phyloP scores from a whole-genome alignment of 2,113 vertebrate genomes.

The Porphyrio hochstetteri region DNA sequence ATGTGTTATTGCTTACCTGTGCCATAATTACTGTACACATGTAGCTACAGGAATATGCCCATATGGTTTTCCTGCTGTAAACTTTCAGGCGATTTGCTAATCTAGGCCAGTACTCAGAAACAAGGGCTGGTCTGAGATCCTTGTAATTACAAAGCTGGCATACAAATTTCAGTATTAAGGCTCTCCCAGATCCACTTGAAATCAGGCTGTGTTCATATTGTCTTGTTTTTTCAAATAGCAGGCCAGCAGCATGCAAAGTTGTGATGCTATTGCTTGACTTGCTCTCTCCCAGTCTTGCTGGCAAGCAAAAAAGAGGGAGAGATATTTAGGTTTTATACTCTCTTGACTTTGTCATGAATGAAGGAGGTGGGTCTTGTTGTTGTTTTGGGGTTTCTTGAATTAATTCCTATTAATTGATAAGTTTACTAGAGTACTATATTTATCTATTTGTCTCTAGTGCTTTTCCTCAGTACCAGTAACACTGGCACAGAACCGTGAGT shows the following conservation, averaged over 20 bases:
- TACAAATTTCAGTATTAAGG: neutral
- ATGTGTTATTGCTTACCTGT: constrained; percentile 47
- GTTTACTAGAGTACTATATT: neutral
- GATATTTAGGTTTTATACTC: neutral
- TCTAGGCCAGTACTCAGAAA: neutral
- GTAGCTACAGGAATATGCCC: constrained; percentile 59
- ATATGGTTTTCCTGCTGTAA: constrained; percentile 57
- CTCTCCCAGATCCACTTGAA: neutral
- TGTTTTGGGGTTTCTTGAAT: neutral
- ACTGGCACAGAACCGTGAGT: neutral
- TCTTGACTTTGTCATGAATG: neutral
- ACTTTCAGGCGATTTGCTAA: constrained; percentile 41
- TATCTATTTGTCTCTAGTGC: neutral
- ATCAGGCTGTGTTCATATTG: neutral
- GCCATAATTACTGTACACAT: constrained; percentile 46
- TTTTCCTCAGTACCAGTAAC: neutral
- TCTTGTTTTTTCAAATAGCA: neutral
- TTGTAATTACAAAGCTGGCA: neutral
- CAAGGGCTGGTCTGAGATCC: neutral
- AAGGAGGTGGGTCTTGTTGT: neutral
- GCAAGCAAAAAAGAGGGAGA: neutral
- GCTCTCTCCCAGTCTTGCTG: neutral
- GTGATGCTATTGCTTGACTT: neutral
- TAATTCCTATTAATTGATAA: neutral
- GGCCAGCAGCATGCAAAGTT: neutral